phyloP scores from a whole-genome alignment of 1,140 invertebrate species.

The Drosophila hydei region DNA sequence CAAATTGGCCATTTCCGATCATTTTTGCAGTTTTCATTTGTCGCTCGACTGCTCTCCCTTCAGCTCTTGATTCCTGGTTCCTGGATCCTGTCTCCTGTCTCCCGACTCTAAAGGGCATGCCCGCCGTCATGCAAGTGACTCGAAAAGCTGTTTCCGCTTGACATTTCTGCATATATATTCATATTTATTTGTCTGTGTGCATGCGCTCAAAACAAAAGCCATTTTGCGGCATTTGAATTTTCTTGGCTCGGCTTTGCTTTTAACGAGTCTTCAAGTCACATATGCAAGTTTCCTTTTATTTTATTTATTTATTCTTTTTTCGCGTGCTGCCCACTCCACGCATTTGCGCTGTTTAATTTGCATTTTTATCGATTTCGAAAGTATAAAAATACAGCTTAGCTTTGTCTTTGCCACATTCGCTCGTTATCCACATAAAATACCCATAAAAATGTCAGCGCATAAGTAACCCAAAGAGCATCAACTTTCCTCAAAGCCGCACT shows the following conservation, averaged over 20 bases:
- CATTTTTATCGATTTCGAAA: conserved; percentile 78
- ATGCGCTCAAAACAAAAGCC: conserved; percentile 65
- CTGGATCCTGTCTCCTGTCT: neutral
- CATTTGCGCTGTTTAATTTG: conserved; percentile 71
- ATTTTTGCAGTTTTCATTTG: conserved; percentile 78
- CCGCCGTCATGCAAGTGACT: conserved; percentile 70
- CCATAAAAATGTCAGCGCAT: conserved; percentile 77
- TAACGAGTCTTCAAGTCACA: conserved; percentile 57
- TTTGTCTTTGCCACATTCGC: conserved; percentile 65
- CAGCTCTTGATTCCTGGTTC: neutral
- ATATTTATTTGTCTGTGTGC: conserved; percentile 43
- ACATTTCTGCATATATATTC: conserved; percentile 54
- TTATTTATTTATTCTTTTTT: conserved; percentile 12
- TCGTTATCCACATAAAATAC: conserved; percentile 70
- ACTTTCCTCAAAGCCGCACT: conserved; percentile 52
- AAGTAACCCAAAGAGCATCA: conserved; percentile 48
- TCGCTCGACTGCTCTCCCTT: conserved; percentile 56
- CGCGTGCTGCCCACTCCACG: conserved; percentile 23
- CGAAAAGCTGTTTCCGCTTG: conserved; percentile 69
- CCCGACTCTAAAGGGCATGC: conserved; percentile 44
- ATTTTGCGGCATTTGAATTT: conserved; percentile 75
- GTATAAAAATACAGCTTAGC: conserved; percentile 66
- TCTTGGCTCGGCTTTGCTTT: conserved; percentile 45
- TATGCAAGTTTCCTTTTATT: conserved; percentile 43
- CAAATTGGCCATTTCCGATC: conserved; percentile 79